Conservation (phyloP, 2,888 invertebrate genomes). For the Leucozona laternaria region DNA sequence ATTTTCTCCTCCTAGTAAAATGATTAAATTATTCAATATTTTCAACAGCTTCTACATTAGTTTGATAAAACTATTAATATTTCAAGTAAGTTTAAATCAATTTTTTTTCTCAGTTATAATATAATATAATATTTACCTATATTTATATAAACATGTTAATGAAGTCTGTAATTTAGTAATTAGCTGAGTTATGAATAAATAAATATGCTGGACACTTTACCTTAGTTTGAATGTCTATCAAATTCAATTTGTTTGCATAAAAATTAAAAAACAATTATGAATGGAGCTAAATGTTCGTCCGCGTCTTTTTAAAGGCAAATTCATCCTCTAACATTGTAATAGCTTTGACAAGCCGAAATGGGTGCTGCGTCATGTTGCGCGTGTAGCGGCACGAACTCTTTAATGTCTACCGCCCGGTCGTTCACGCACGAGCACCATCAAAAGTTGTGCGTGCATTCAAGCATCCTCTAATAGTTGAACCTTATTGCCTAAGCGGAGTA, state of each 20-base stretch:
- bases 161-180: too few relatives aligned
- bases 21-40: too few relatives aligned
- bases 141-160: too few relatives aligned
- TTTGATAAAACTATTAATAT: too few relatives aligned
- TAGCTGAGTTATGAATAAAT: too few relatives aligned
- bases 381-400: slow-evolving; percentile 2
- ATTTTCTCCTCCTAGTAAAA: too few relatives aligned
- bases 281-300: not conserved
- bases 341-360: not conserved
- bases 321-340: not conserved
- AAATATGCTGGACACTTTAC: too few relatives aligned
- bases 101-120: too few relatives aligned
- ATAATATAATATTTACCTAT: too few relatives aligned
- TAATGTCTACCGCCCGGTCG: slow-evolving; percentile 48
- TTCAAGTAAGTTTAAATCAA: too few relatives aligned
- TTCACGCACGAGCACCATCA: slow-evolving; percentile 8
- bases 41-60: too few relatives aligned
- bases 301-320: not conserved
- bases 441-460: not conserved
- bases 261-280: not conserved
- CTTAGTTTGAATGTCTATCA: not conserved
- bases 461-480: not conserved
- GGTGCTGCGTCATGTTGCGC: not conserved
- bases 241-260: too few relatives aligned
- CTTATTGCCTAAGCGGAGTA: not conserved